phyloP scores from a whole-genome alignment of 2,888 invertebrate species.

The Apantesis nais region DNA sequence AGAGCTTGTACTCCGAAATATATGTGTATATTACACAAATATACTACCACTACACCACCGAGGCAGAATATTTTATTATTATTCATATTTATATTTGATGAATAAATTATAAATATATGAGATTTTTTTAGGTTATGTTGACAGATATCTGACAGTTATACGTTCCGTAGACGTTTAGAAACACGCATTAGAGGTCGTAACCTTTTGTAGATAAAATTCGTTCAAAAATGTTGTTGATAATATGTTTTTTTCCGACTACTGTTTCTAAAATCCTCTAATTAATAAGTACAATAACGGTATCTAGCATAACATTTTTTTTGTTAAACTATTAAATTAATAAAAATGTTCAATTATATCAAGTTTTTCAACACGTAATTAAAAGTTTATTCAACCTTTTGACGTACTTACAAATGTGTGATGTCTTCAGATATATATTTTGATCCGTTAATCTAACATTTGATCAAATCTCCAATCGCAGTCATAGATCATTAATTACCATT shows the following conservation, averaged over 20 bases:
- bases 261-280: conserved; percentile 10
- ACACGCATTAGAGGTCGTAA: background rate
- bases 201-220: background rate
- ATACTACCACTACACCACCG: too few species aligned
- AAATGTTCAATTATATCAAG: conserved; percentile 13
- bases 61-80: too few species aligned
- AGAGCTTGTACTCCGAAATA: too few species aligned
- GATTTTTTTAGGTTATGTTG: background rate
- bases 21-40: too few species aligned
- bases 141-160: background rate
- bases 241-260: background rate
- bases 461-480: background rate
- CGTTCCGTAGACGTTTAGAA: background rate
- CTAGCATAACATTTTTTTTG: conserved; percentile 7
- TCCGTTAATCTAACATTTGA: background rate
- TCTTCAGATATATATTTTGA: background rate
- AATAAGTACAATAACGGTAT: conserved; percentile 14
- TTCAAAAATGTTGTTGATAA: background rate
- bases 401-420: background rate
- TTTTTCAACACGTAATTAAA: conserved; percentile 15
- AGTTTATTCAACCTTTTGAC: conserved; percentile 20
- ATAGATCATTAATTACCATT: background rate
- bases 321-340: conserved; percentile 16
- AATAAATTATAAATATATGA: too few species aligned
- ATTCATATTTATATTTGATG: too few species aligned